phyloP scores from a whole-genome alignment of 2,797 vertebrate species.

The Garrulus glandarius region DNA sequence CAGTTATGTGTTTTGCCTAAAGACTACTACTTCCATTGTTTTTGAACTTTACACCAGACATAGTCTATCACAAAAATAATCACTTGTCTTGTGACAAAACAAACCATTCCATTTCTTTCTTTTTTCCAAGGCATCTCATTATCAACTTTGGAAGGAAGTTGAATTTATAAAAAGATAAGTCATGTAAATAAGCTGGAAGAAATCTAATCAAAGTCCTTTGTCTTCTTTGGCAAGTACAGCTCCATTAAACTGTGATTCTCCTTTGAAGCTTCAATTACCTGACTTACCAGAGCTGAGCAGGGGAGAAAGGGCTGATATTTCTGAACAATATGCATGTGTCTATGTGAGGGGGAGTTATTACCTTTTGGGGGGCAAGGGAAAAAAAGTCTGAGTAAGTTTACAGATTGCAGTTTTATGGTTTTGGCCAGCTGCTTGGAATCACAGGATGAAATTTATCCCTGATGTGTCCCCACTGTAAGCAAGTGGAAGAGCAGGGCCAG shows the following conservation, averaged over 20 bases:
- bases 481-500: neutral
- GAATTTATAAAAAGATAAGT: constrained; percentile 76
- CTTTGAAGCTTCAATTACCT: constrained; percentile 71
- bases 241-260: constrained; percentile 33
- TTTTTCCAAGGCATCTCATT: constrained; percentile 64
- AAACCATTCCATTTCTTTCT: constrained; percentile 60
- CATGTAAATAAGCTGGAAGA: constrained; percentile 55
- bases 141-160: constrained; percentile 77
- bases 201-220: constrained; percentile 56
- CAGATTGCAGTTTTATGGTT: constrained; percentile 26
- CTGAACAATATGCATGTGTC: constrained; percentile 7
- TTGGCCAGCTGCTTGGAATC: constrained; percentile 36
- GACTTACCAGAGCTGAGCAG: constrained; percentile 14
- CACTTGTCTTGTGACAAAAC: constrained; percentile 55
- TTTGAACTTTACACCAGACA: constrained; percentile 49
- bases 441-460: neutral
- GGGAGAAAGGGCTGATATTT: constrained; percentile 31
- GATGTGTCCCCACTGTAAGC: neutral
- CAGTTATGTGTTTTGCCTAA: constrained; percentile 9
- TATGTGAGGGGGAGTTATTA: neutral
- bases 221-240: constrained; percentile 48
- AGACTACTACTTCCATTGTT: constrained; percentile 46
- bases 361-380: neutral
- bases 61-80: constrained; percentile 49
- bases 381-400: neutral